phyloP scores from a whole-genome alignment of 1,140 invertebrate species.

The Dendroctonus valens region DNA sequence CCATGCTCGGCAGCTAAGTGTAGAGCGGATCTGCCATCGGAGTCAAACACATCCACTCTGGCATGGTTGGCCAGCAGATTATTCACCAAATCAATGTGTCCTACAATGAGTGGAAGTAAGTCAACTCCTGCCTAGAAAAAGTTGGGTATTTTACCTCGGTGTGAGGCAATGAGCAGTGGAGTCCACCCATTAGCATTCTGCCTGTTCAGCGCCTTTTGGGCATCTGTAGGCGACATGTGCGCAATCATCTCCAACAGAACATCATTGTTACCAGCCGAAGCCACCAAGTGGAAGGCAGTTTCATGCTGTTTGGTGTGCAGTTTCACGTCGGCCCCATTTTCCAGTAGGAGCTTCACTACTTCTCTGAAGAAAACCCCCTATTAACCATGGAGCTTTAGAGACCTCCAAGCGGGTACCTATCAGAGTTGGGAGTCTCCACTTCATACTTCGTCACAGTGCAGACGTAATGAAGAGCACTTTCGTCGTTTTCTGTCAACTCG shows the following conservation, averaged over 20 bases:
- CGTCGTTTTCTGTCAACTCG: constrained; percentile 83
- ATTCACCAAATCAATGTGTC: constrained; percentile 81
- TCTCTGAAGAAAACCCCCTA: constrained; percentile 54
- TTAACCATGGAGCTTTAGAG: neutral
- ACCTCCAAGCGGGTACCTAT: constrained; percentile 51
- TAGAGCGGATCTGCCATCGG: constrained; percentile 90
- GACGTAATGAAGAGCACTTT: constrained; percentile 89
- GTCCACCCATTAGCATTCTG: constrained; percentile 94
- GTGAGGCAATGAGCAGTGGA: constrained; percentile 88
- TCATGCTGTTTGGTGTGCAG: constrained; percentile 85
- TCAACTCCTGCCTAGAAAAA: too few species aligned
- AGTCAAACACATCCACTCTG: constrained; percentile 97
- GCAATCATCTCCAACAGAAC: constrained; percentile 91
- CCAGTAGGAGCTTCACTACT: constrained; percentile 82
- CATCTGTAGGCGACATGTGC: constrained; percentile 80
- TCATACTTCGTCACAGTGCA: constrained; percentile 77
- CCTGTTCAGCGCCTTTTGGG: constrained; percentile 90
- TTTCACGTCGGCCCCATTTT: constrained; percentile 86
- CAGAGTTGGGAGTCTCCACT: constrained; percentile 73
- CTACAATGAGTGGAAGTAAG: constrained; percentile 46
- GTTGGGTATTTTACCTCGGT: too few species aligned
- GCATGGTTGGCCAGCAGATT: constrained; percentile 88
- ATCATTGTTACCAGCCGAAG: constrained; percentile 92
- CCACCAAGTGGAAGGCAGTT: constrained; percentile 94
- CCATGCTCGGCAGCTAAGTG: constrained; percentile 95